Conservation (phyloP, 2,113 vertebrate genomes). For the Struthio camelus region DNA sequence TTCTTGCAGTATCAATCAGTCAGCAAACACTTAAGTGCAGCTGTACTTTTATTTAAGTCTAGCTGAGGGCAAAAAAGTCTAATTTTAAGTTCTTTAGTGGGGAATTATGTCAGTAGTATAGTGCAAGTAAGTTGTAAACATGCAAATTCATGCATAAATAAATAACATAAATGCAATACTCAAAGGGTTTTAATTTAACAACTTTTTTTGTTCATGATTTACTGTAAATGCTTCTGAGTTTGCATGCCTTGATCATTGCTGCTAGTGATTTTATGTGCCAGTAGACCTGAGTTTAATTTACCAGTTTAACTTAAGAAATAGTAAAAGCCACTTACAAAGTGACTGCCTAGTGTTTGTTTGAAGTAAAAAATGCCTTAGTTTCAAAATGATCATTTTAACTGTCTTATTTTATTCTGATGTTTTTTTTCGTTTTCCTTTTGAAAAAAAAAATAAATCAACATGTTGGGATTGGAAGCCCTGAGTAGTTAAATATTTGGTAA, state of each 20-base stretch:
- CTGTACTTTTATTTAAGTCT: slow-evolving; percentile 43
- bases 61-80: slow-evolving; percentile 31
- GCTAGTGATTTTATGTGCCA: slow-evolving; percentile 88
- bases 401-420: slow-evolving; percentile 12
- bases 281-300: slow-evolving; percentile 86
- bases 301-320: slow-evolving; percentile 80
- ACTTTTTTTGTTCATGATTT: slow-evolving; percentile 82
- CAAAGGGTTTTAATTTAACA: slow-evolving; percentile 86
- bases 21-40: slow-evolving; percentile 48
- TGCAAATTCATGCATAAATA: slow-evolving; percentile 73
- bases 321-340: slow-evolving; percentile 87
- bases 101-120: slow-evolving; percentile 61
- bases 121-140: slow-evolving; percentile 66
- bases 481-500: slow-evolving; percentile 80
- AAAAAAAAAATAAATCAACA: slow-evolving; percentile 58
- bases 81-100: slow-evolving; percentile 55
- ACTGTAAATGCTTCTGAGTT: slow-evolving; percentile 88
- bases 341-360: slow-evolving; percentile 79
- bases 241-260: slow-evolving; percentile 89
- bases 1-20: slow-evolving; percentile 42
- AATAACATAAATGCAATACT: slow-evolving; percentile 80
- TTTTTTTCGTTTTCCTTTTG: slow-evolving; percentile 42
- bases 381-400: slow-evolving; percentile 51
- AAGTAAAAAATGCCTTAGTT: slow-evolving; percentile 74
- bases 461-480: slow-evolving; percentile 84